These are phyloP conservation scores for Lutjanus erythropterus DNA, from an alignment of 2,113 vertebrate genomes.

Conservation along the genomic window DNA sequence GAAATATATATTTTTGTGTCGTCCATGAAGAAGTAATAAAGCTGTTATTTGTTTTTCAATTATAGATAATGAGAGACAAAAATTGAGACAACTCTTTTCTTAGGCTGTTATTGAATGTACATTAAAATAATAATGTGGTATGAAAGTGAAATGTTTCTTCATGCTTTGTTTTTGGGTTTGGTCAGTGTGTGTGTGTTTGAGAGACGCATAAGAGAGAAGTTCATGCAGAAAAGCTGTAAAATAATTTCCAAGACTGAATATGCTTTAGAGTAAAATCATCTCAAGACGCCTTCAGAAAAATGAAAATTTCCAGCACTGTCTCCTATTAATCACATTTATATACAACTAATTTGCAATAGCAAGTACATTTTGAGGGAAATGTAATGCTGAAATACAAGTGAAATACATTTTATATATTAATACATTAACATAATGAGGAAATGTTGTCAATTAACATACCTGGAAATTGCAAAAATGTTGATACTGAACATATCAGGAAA, in stretches of 20 bases:
- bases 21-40: conserved; percentile 38
- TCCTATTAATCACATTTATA: no score
- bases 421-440: no score
- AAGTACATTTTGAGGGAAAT: no score
- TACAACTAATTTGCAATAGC: no score
- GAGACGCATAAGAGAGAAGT: no score
- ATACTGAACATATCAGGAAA: no score
- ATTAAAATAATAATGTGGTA: conserved; percentile 37
- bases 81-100: conserved; percentile 17
- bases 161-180: conserved; percentile 9
- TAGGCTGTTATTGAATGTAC: conserved; percentile 20
- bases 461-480: no score
- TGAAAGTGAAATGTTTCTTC: conserved; percentile 19
- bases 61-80: conserved; percentile 61
- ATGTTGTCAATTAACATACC: no score
- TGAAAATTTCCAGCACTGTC: no score
- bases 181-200: conserved; percentile 7
- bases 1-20: conserved; percentile 36
- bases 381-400: no score
- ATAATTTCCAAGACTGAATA: conserved; percentile 28
- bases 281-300: background rate
- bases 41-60: conserved; percentile 72
- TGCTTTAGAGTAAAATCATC: background rate
- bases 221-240: conserved; percentile 5
- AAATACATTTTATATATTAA: no score